These are phyloP conservation scores for Phacellophora camtschatica DNA, from an alignment of 30 jellyfish, hydroid and myxozoan species.

Conservation along the genomic window DNA sequence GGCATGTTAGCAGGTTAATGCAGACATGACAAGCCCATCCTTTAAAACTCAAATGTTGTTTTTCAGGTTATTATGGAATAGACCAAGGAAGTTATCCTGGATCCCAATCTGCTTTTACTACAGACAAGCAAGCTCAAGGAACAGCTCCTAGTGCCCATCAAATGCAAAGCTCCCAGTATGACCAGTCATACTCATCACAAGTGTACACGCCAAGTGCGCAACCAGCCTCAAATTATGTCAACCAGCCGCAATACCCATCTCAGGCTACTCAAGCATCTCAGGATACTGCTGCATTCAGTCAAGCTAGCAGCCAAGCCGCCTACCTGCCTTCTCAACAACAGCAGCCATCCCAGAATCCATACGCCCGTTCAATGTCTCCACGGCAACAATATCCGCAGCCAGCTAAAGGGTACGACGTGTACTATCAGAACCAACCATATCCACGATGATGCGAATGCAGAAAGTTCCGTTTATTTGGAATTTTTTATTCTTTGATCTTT, in stretches of 20 bases:
- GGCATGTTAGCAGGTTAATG: no score
- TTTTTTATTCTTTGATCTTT: no score
- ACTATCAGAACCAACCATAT: no score
- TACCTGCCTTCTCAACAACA: conserved; percentile 35
- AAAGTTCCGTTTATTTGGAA: no score
- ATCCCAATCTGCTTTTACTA: background rate
- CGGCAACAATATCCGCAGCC: conserved; percentile 80
- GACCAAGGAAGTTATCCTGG: background rate
- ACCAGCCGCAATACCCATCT: conserved; percentile 11
- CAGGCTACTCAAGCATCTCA: conserved; percentile 37
- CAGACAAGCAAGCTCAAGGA: conserved; percentile 5
- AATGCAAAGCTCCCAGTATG: conserved; percentile 22
- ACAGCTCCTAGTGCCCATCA: background rate
- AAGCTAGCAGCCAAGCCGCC: conserved; percentile 12
- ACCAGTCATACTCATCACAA: background rate
- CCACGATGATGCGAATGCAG: no score
- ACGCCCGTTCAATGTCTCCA: conserved; percentile 79
- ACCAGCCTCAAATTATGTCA: conserved; percentile 1
- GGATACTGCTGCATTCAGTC: conserved; percentile 50
- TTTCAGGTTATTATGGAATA: conserved; percentile 3
- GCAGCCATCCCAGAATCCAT: conserved; percentile 56
- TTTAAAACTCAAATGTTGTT: no score
- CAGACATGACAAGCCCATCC: no score
- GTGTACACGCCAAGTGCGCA: conserved; percentile 4
- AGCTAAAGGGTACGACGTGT: conserved; percentile 49